Percentiles rank a stretch among this genome's conserved stretches.
These are phyloP conservation scores for Xenus cinereus DNA, from an alignment of 2,113 vertebrate genomes.

Conservation along the genomic window DNA sequence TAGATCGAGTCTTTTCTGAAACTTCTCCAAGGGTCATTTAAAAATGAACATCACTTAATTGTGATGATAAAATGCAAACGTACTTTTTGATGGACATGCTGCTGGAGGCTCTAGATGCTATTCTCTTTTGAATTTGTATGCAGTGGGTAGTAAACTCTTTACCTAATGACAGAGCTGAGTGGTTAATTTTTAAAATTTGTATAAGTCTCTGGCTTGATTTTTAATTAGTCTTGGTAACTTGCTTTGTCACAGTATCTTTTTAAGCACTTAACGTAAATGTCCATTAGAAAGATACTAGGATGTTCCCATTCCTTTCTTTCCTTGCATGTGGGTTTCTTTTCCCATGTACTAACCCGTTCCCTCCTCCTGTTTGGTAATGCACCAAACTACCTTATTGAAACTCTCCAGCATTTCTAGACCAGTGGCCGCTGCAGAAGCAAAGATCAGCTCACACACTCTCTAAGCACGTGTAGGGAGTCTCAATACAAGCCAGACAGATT, in stretches of 20 bases:
- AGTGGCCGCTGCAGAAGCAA: not conserved
- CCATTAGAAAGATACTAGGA: not conserved
- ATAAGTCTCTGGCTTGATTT: not conserved
- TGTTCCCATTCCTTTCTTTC: not conserved
- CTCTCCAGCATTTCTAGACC: not conserved
- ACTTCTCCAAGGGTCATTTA: not conserved
- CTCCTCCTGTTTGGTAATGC: not conserved
- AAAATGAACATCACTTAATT: not conserved
- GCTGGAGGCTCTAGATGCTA: not conserved
- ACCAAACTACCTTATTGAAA: not conserved
- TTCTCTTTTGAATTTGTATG: not conserved
- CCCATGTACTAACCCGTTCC: not conserved
- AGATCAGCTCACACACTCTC: fast-evolving
- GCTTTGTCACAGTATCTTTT: not conserved
- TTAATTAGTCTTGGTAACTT: not conserved
- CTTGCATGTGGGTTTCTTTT: not conserved
- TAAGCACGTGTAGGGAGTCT: not conserved
- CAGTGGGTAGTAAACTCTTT: not conserved
- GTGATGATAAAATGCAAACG: not conserved
- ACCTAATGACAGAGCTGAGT: not conserved
- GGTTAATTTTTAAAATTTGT: not conserved
- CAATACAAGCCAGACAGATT: not conserved
- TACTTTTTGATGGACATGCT: not conserved
- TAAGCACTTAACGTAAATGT: not conserved
- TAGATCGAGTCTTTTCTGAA: not conserved